These are phyloP conservation scores for Botia kubotai DNA, from an alignment of 2,797 vertebrate genomes.

Conservation along the genomic window DNA sequence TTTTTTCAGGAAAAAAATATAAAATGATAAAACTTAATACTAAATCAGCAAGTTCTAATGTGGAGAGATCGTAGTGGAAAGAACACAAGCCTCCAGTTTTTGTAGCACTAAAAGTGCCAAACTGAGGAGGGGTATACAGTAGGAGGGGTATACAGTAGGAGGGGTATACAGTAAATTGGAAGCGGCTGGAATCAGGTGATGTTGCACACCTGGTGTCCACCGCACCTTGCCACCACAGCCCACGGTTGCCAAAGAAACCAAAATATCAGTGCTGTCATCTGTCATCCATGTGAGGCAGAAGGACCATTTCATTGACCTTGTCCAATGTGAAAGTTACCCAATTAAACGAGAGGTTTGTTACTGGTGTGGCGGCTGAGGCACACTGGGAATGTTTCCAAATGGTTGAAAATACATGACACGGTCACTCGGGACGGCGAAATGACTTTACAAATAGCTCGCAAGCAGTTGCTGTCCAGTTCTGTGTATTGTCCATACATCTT, in stretches of 20 bases:
- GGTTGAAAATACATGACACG: constrained; percentile 6
- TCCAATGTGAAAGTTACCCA: constrained; percentile 14
- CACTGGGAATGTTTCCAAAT: background rate
- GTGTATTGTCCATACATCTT: constrained; percentile 42
- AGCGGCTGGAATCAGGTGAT: background rate
- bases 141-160: background rate
- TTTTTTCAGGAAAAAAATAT: constrained; percentile 1
- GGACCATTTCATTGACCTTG: background rate
- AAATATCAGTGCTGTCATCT: background rate
- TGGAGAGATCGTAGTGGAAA: no score
- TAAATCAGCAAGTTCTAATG: background rate
- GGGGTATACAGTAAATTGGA: background rate
- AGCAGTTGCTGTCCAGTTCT: constrained; percentile 64
- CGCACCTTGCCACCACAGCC: background rate
- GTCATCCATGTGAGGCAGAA: background rate
- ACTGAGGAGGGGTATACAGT: background rate
- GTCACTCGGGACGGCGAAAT: constrained; percentile 13
- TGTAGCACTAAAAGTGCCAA: background rate
- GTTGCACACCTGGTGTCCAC: background rate
- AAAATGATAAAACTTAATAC: background rate
- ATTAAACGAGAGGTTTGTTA: constrained; percentile 11
- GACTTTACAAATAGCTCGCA: constrained; percentile 52
- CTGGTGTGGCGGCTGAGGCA: background rate
- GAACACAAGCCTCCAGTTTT: background rate
- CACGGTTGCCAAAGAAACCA: constrained; percentile 7